phyloP scores from a whole-genome alignment of 2,888 invertebrate genomes.

The Drosophila robusta region DNA sequence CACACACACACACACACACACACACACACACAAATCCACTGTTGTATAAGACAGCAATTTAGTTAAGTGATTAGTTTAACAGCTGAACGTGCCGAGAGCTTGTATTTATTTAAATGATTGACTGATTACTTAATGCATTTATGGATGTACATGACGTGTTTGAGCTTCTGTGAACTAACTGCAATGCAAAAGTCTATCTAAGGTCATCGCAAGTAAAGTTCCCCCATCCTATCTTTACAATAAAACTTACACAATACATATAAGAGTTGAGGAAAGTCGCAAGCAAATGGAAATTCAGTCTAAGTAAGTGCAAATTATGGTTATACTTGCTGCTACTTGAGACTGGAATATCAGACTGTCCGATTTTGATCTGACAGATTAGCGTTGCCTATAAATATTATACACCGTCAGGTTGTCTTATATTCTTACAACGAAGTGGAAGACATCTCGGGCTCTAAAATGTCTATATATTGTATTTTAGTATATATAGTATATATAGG shows the following conservation, averaged over 20 bases:
- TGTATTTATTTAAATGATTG: conserved; percentile 22
- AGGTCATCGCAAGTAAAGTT: conserved; percentile 2
- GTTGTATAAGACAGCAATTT: conserved; percentile 9
- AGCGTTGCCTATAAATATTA: no score
- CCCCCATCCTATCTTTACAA: no score
- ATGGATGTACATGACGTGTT: conserved; percentile 17
- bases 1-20: background rate
- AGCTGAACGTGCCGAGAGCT: conserved; percentile 16
- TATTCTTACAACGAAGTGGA: no score
- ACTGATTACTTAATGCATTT: conserved; percentile 25
- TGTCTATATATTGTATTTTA: no score
- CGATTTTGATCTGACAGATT: no score
- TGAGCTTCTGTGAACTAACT: conserved; percentile 33
- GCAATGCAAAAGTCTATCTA: background rate
- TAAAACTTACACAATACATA: background rate
- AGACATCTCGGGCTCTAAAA: no score
- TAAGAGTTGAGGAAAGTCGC: background rate
- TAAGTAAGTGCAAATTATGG: background rate
- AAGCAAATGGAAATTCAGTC: conserved; percentile 1
- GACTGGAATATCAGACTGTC: no score
- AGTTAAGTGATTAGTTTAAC: conserved; percentile 20
- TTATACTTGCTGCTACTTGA: background rate
- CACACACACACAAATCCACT: background rate
- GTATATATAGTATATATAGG: no score
- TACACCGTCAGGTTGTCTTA: no score